Evolutionary conservation across 2,797 vertebrate genomes (phyloP), one percentile per base, ranked within the genome.

Genomic region (Aphelocoma californica): DNA sequence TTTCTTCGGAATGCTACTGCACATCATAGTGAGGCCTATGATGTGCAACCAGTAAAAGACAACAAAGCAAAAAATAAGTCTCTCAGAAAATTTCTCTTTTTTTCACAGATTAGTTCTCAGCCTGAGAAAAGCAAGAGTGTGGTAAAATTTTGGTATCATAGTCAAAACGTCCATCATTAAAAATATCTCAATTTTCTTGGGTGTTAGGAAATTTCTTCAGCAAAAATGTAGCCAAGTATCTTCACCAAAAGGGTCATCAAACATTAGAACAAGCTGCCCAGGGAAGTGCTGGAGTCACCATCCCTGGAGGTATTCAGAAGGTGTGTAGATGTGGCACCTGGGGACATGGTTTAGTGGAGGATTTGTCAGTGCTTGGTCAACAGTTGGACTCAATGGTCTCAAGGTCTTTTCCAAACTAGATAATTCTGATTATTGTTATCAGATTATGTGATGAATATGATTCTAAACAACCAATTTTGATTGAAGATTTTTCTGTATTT

Each of bases 321-420:
- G 4, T 32, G 47, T 17, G 7, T 14, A 31, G 13, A 7, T 47
- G 20, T 53, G 40, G 2, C 18, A 28, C 25, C 5, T 45, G 25
- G 18, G 38, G 13, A 10, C 40, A 42, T 0, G 0, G n/a, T 36
- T 54, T 32, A 13, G 23, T 53, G 23, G 7, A 66, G 18, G 47
- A 40, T 13, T 66, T 47, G 4, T 16, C 13, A 65, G 51, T 10
- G 18, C 18, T 47, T 40, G 12, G 7, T 71, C 25, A 40, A 34
- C 2, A 26, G 25, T 18, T 1, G 1, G 18, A 40, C 6, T 72
- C 16, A 8, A 3, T 60, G 9, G 15, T 34, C 25, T 14, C 28
- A 66, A 72, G 9, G 6, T 42, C 38, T 58, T 64, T 71, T 16
- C n/a, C n/a, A 47, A 83, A 42, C 8, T 4, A 66, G 66, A 20